phyloP scores from a whole-genome alignment of 2,888 invertebrate species.

The Heteromurus nitidus region DNA sequence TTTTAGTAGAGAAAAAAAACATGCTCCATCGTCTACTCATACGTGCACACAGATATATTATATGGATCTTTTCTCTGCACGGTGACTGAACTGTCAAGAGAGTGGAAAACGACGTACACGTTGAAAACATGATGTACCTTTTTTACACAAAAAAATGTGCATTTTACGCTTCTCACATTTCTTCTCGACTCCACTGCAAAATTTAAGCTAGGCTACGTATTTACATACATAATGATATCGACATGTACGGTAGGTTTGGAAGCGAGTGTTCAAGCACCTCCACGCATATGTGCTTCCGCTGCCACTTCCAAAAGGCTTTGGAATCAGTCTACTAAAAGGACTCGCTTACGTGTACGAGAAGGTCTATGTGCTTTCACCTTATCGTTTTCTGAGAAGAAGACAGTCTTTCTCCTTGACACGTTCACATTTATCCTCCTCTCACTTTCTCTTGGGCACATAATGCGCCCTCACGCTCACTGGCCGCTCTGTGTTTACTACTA shows the following conservation, averaged over 20 bases:
- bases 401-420: constrained; percentile 57
- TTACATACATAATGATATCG: not conserved
- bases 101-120: constrained; percentile 26
- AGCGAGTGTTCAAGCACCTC: too few relatives aligned
- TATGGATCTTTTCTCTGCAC: constrained; percentile 11
- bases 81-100: constrained; percentile 31
- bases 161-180: not conserved
- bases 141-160: not conserved
- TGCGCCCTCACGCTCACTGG: constrained; percentile 34
- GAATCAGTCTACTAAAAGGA: too few relatives aligned
- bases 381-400: constrained; percentile 4
- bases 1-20: not conserved
- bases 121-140: constrained; percentile 8
- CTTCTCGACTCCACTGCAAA: not conserved
- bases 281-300: too few relatives aligned
- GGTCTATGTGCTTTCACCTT: not conserved
- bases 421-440: constrained; percentile 48
- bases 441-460: constrained; percentile 7
- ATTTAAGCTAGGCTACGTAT: too few relatives aligned
- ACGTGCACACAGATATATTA: not conserved
- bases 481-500: not conserved
- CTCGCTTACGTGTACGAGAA: not conserved
- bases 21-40: constrained; percentile 7
- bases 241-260: not conserved
- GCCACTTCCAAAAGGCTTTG: too few relatives aligned